Conservation (phyloP, 2,888 invertebrate species). For the Aphodius sticticus region DNA sequence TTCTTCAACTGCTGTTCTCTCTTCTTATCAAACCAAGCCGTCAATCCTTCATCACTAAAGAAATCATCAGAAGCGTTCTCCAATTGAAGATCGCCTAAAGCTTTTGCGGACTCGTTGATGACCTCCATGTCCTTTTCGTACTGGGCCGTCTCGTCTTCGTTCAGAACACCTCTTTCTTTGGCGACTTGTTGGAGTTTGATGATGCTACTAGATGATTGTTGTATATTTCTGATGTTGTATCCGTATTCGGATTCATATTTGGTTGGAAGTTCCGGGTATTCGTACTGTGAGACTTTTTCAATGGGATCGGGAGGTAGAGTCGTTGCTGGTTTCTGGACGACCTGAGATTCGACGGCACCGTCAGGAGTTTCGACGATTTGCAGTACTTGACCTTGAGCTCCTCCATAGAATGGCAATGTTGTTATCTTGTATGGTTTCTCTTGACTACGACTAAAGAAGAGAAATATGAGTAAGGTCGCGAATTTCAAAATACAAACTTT, state of each 20-base stretch:
- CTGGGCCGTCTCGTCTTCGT: conserved; percentile 63
- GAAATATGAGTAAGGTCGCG: neutral
- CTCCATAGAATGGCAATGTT: conserved; percentile 74
- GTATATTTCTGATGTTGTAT: conserved; percentile 67
- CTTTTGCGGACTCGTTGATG: conserved; percentile 53
- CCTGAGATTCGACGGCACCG: conserved; percentile 58
- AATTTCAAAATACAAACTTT: neutral
- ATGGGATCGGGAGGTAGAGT: conserved; percentile 36
- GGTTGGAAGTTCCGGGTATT: conserved; percentile 54
- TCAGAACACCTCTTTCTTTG: conserved; percentile 66
- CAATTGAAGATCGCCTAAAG: conserved; percentile 53
- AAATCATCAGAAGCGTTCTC: conserved; percentile 46
- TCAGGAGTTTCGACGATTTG: conserved; percentile 66
- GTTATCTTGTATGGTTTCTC: conserved; percentile 48
- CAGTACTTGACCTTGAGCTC: conserved; percentile 73
- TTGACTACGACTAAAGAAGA: neutral
- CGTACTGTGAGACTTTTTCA: conserved; percentile 46
- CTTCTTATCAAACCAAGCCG: conserved; percentile 53
- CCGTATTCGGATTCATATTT: conserved; percentile 58
- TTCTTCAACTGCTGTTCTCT: conserved; percentile 46
- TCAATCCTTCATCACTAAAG: conserved; percentile 44
- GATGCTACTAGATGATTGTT: conserved; percentile 65
- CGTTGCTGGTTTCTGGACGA: conserved; percentile 56
- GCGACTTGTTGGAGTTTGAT: conserved; percentile 69
- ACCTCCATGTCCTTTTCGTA: conserved; percentile 66